These are phyloP conservation scores for Plagiodera versicolora DNA, from an alignment of 2,888 invertebrate genomes.

Conservation along the genomic window DNA sequence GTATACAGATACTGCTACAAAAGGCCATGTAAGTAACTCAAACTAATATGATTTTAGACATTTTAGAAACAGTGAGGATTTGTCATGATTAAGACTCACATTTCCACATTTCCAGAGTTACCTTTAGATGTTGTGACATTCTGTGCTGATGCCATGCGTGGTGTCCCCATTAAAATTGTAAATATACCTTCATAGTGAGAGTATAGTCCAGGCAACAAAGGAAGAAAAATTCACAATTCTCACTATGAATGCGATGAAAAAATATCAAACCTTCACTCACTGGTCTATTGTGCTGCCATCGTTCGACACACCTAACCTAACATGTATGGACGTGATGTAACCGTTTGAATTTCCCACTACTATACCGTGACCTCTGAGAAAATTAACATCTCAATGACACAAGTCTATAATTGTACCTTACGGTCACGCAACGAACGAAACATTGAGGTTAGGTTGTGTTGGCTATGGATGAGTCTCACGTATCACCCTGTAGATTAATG, in stretches of 20 bases:
- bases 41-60: too few species aligned
- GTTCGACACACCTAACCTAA: background rate
- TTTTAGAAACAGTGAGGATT: too few species aligned
- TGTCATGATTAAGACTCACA: too few species aligned
- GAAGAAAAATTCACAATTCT: too few species aligned
- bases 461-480: too few species aligned
- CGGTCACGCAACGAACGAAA: too few species aligned
- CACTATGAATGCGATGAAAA: too few species aligned
- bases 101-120: too few species aligned
- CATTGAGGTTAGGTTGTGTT: too few species aligned
- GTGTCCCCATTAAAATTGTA: background rate
- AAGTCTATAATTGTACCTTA: background rate
- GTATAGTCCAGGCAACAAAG: background rate
- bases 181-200: background rate
- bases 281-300: background rate
- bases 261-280: background rate
- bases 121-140: background rate
- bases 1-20: too few species aligned
- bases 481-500: too few species aligned
- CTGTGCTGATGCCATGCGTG: background rate
- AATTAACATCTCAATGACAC: background rate
- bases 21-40: too few species aligned
- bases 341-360: background rate
- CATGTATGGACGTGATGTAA: background rate
- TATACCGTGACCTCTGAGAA: background rate